Conservation (phyloP, 2,113 vertebrate species). For the Calidris pygmaea region DNA sequence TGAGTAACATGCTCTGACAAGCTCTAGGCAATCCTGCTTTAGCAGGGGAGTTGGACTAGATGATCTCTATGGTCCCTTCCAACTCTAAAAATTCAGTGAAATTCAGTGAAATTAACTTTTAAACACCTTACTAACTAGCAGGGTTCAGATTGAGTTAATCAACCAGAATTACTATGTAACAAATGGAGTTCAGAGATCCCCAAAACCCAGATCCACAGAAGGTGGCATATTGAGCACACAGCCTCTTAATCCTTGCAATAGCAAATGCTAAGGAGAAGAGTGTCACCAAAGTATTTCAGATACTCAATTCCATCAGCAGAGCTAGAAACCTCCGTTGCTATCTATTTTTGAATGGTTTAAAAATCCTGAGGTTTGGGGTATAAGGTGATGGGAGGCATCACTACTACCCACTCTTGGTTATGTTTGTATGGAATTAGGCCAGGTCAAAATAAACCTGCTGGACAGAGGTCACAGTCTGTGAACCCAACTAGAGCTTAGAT, state of each 20-base stretch:
- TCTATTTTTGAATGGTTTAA: background rate
- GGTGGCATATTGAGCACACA: background rate
- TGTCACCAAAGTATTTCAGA: background rate
- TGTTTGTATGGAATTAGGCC: background rate
- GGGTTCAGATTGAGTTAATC: background rate
- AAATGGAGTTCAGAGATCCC: background rate
- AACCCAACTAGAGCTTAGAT: background rate
- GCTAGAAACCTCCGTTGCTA: background rate
- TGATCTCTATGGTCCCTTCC: too few relatives aligned
- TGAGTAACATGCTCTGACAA: too few relatives aligned
- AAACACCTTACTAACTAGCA: fast-evolving
- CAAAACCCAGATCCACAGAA: background rate
- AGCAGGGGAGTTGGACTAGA: too few relatives aligned
- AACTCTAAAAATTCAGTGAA: too few relatives aligned
- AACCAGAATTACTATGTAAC: background rate
- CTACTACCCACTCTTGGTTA: background rate
- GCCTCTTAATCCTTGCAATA: background rate
- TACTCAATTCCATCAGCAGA: background rate
- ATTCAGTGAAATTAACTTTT: too few relatives aligned
- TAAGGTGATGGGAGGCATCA: background rate
- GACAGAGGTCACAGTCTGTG: background rate
- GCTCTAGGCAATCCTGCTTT: too few relatives aligned
- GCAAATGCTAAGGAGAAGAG: background rate
- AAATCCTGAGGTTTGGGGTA: background rate
- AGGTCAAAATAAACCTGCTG: background rate